Evolutionary conservation across 2,113 vertebrate genomes (phyloP), one percentile per base, ranked within the genome.

Genomic region (Holacanthus passer): DNA sequence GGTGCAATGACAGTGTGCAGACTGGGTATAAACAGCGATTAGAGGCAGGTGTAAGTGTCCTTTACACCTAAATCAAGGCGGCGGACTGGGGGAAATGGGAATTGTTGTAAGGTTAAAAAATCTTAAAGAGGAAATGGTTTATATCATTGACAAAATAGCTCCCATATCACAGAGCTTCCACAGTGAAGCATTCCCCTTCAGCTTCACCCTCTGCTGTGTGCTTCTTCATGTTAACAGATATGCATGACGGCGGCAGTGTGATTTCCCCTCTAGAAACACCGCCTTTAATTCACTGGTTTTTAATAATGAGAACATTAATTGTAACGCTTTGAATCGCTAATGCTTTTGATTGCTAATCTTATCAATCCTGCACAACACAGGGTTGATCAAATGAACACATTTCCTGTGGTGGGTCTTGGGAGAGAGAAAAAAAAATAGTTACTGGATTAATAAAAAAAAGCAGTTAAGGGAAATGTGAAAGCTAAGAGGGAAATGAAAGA

Each of bases 281-380:
- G 63, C 79, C 79, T 87, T 91, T 81, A 80, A 87, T 82, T 84
- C 76, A 69, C 63, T 50, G 81, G 27, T 84, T 91, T 86, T 88
- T 77, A 87, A 86, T 91, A 91, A 91, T 85, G 73, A 87, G 88
- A 92, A 86, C 88, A 86, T 84, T 89, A 82, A 91, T 86, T 88
- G 76, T 79, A 37, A 41, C 20, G 41, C 89, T 94, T 93, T 93
- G 87, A 94, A 87, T 85, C 67, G 55, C 79, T 80, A 89, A 90
- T 56, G 85, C 81, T 91, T 92, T 91, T 92, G 87, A 92, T 89
- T 65, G 87, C 87, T 89, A 88, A 92, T 94, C 91, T 94, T 94
- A 92, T 95, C 92, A 92, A 82, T 81, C 53, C 88, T 76, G 86
- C 79, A 91, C 87, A 94, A 93, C 88, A 83, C 82, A 82, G 82